Evolutionary conservation across 2,113 vertebrate genomes (phyloP), one percentile per base, ranked within the genome.

Genomic region (Trogon melanurus): DNA sequence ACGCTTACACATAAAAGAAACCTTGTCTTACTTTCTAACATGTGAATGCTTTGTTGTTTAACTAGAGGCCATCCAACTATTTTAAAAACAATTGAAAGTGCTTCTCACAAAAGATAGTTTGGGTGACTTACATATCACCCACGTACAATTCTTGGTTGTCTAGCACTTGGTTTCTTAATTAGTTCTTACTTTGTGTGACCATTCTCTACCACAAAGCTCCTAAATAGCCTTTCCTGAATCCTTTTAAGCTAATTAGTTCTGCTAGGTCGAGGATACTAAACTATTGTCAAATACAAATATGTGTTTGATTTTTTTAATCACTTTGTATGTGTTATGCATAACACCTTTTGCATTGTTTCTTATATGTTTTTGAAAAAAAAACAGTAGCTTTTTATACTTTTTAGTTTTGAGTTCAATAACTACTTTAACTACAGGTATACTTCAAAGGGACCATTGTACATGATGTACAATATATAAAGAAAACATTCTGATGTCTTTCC

Each of bases 1-100:
- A 99, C 11, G 99, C 99, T 38, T 99, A 99, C 98, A 99, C 99
- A 99, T 99, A 99, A 98, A 87, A 88, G 70, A 87, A 83, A 73
- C 44, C 85, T 92, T 92, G 69, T 94, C 72, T 64, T 94, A 92
- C 92, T 91, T 95, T 85, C 83, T 95, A 90, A 91, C 92, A 85
- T 80, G 91, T 97, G 93, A 96, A 98, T 98, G 97, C 97, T 98
- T 98, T 97, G 97, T 96, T 97, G 97, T 98, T 98, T 97, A 97
- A 98, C 96, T 97, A 95, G 98, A 97, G 97, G 95, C 98, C 98
- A 97, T 98, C 97, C 97, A 97, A 98, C 87, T 97, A 97, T 97
- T 96, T 89, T 73, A 92, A 97, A 98, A 98, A 86, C 88, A 96
- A 97, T 92, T 71, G n/a, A 88, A 97, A 98, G 98, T 98, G 98